phyloP scores from a whole-genome alignment of 1,140 invertebrate species.

The Ptiloglossa arizonensis region DNA sequence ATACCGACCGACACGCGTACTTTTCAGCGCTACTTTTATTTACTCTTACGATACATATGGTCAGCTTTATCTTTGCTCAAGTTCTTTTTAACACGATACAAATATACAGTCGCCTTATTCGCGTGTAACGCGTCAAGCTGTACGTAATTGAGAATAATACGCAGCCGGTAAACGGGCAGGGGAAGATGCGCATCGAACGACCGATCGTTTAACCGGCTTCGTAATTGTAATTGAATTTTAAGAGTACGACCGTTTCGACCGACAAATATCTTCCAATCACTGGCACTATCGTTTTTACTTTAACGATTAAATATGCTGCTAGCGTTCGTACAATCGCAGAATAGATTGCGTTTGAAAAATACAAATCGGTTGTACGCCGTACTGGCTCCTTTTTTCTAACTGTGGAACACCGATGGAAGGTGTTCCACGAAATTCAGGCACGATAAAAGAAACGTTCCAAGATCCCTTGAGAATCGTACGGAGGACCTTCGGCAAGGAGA shows the following conservation, averaged over 20 bases:
- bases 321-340: not conserved
- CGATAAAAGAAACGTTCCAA: conserved; percentile 3
- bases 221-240: not conserved
- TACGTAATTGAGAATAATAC: not conserved
- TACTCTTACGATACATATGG: too few species aligned
- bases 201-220: not conserved
- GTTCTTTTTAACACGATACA: not conserved
- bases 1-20: not conserved
- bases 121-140: not conserved
- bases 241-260: not conserved
- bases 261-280: too few species aligned
- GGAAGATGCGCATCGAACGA: not conserved
- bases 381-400: not conserved
- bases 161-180: not conserved
- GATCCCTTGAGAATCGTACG: not conserved
- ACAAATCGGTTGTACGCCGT: not conserved
- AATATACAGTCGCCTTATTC: too few species aligned
- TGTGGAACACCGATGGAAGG: not conserved
- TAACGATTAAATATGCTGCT: not conserved
- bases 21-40: too few species aligned
- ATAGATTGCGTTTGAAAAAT: too few species aligned
- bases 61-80: too few species aligned
- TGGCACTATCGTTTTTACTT: not conserved
- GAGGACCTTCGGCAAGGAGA: conserved; percentile 29
- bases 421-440: not conserved